Evolutionary conservation across 2,888 invertebrate species (phyloP).

Genomic region (Patella caerulea): DNA sequence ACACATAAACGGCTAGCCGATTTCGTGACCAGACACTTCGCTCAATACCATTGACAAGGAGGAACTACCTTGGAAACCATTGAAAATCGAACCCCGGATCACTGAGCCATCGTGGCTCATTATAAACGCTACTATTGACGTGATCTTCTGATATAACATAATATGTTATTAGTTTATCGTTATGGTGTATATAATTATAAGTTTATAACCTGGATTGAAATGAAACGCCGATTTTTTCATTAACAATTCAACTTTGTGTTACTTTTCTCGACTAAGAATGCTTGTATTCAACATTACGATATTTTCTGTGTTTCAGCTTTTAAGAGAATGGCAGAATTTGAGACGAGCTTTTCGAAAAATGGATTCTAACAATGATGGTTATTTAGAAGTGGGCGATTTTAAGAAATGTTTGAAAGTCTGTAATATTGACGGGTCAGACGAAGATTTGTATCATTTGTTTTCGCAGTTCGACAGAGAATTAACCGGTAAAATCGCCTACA

Average conservation of each 20-base stretch:
- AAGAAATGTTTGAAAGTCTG: slow-evolving; percentile 44
- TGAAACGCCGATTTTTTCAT: neutral
- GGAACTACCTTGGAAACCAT: too few species aligned
- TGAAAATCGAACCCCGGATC: too few species aligned
- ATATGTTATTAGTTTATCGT: too few species aligned
- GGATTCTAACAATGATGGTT: slow-evolving; percentile 52
- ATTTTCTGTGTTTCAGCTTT: slow-evolving; percentile 47
- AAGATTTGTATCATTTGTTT: slow-evolving; percentile 60
- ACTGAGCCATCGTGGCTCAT: too few species aligned
- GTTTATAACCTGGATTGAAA: too few species aligned
- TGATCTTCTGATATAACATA: too few species aligned
- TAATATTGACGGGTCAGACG: slow-evolving; percentile 49
- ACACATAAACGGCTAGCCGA: too few species aligned
- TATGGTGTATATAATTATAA: too few species aligned
- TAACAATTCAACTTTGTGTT: neutral
- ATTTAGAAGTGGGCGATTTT: slow-evolving; percentile 51
- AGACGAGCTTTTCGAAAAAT: slow-evolving; percentile 56
- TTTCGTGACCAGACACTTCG: too few species aligned
- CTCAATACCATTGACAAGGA: too few species aligned
- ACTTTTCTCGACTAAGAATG: neutral
- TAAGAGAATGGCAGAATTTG: slow-evolving; percentile 53
- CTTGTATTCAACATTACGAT: neutral
- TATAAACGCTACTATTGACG: too few species aligned
- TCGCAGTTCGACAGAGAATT: slow-evolving; percentile 59
- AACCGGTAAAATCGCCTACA: slow-evolving; percentile 58